phyloP scores from a whole-genome alignment of 2,797 vertebrate species.

The Cheirogaleus major region DNA sequence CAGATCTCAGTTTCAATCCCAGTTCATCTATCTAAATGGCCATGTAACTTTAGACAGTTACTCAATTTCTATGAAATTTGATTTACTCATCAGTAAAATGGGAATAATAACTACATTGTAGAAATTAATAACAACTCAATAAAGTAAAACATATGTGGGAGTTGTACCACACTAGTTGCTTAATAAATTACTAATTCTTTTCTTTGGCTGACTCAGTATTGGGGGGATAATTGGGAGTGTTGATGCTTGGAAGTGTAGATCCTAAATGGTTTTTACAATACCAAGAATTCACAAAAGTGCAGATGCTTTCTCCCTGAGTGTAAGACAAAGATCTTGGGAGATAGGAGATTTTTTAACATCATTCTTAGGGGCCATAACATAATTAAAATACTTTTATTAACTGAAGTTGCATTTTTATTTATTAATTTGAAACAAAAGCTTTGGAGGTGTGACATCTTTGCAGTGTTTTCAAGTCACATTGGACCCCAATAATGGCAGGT shows the following conservation, averaged over 20 bases:
- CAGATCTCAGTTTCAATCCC: neutral
- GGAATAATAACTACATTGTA: neutral
- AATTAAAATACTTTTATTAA: neutral
- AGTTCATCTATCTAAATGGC: neutral
- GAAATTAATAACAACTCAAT: neutral
- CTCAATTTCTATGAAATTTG: neutral
- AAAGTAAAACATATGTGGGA: neutral
- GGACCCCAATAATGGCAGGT: neutral
- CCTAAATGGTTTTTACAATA: neutral
- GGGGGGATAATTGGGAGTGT: neutral
- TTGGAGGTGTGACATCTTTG: neutral
- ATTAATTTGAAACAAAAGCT: constrained; percentile 7
- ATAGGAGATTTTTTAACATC: neutral
- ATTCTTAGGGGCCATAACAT: neutral
- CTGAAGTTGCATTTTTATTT: constrained; percentile 3
- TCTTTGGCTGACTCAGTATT: neutral
- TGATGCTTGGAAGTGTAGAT: neutral
- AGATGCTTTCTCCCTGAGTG: neutral
- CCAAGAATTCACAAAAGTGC: neutral
- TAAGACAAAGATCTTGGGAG: neutral
- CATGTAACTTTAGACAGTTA: neutral
- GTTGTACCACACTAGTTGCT: neutral
- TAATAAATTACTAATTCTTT: neutral
- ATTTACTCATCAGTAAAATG: neutral
- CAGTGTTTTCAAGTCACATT: neutral